Base-by-base conservation (phyloP, 2,113 vertebrate genomes). In the Chamaea fasciata region DNA sequence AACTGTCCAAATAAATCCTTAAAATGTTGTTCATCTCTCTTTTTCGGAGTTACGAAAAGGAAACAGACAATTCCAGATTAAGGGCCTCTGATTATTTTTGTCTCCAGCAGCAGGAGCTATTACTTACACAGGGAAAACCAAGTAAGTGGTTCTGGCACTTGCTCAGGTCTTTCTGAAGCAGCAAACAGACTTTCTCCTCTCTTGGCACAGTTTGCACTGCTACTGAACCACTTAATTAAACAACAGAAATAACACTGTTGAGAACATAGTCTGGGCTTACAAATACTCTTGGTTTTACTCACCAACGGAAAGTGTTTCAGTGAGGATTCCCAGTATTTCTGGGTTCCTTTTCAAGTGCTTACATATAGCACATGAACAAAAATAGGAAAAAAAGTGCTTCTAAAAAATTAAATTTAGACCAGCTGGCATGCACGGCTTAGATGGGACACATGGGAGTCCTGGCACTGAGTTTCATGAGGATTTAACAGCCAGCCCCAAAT, bases 211-310 rank as follows among this genome's bases (percentile, higher is more conserved):
- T 3, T 10, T 23, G 33, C 2, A 3, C 60, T 78, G 71, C 69
- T 87, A 59, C 76, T 59, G 71, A 86, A 89, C 64, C 47, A 82
- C 62, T 87, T 90, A 57, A 92, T 93, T 90, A 93, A 88, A 90
- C 24, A 64, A 56, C 63, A 76, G 44, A 93, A 96, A 69, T 62
- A 85, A 88, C n/a, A 59, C 55, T 80, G 46, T 2, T 49, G 49
- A 85, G 81, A 93, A 87, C 52, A 75, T 15, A 71, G 53, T 33
- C 49, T 15, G 35, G 41, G 49, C 62, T 79, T 65, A 73, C 82
- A 71, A 75, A 92, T 7, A 37, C 3, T 47, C 35, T 57, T 31
- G 8, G 12, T 64, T 73, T 77, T 46, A 74, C 28, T 81, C 56
- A 76, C 68, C 53, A 76, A 35, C 17, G 69, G 33, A 60, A 89